phyloP scores from a whole-genome alignment of 2,888 invertebrate species.

The Polydrusus cervinus region DNA sequence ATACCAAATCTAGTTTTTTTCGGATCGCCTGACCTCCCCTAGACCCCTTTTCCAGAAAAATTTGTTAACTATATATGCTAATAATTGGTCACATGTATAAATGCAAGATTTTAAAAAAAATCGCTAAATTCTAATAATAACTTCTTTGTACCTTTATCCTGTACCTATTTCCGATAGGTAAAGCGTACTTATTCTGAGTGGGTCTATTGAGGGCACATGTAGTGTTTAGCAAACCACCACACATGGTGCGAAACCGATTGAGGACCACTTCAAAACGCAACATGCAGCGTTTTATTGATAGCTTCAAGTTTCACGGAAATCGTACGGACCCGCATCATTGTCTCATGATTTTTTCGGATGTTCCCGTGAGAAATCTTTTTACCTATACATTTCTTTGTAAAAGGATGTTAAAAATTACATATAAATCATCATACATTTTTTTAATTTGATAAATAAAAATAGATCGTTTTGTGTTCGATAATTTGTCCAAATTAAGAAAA shows the following conservation, averaged over 20 bases:
- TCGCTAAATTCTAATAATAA: neutral
- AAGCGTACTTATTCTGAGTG: slow-evolving; percentile 34
- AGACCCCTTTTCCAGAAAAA: too few species aligned
- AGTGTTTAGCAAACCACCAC: slow-evolving; percentile 50
- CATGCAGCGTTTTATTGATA: slow-evolving; percentile 45
- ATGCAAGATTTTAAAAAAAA: too few species aligned
- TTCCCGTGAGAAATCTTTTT: slow-evolving; percentile 57
- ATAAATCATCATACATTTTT: too few species aligned
- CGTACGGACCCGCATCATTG: slow-evolving; percentile 58
- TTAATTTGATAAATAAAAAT: neutral
- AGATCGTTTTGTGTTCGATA: too few species aligned
- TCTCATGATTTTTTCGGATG: slow-evolving; percentile 50
- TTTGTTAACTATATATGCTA: too few species aligned
- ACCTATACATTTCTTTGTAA: neutral
- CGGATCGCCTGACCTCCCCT: too few species aligned
- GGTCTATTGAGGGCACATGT: slow-evolving; percentile 36
- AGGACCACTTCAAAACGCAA: slow-evolving; percentile 46
- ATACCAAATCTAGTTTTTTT: too few species aligned
- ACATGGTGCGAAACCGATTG: slow-evolving; percentile 49
- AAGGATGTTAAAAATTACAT: slow-evolving; percentile 3
- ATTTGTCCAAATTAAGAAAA: too few species aligned
- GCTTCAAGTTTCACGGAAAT: slow-evolving; percentile 56
- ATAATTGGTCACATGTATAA: too few species aligned
- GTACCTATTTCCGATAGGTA: slow-evolving; percentile 25
- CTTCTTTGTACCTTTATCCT: slow-evolving; percentile 21